Evolutionary conservation across 1,140 invertebrate genomes (phyloP).

Genomic region (Drosophila repleta): DNA sequence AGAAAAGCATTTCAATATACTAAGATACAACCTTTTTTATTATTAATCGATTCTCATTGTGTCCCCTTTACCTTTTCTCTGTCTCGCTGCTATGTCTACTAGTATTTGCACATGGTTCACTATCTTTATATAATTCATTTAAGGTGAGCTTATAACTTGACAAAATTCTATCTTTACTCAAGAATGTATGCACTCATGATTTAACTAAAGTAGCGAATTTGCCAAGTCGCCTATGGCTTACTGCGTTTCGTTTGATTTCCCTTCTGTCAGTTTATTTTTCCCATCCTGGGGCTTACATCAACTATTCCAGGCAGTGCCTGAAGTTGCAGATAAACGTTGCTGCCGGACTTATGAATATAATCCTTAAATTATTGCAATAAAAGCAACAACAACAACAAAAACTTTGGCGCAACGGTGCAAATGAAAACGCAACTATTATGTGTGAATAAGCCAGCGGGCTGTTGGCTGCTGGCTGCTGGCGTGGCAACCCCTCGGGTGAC

Average conservation of each 20-base stretch:
- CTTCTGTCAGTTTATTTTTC: neutral
- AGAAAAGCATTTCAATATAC: too few relatives aligned
- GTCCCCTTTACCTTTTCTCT: too few relatives aligned
- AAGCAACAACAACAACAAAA: constrained; percentile 63
- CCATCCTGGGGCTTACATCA: constrained; percentile 29
- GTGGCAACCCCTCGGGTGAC: constrained; percentile 10
- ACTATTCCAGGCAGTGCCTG: constrained; percentile 30
- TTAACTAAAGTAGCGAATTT: neutral
- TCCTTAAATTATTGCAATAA: constrained; percentile 78
- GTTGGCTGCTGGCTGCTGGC: neutral
- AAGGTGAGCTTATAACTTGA: too few relatives aligned
- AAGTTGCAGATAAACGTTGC: constrained; percentile 62
- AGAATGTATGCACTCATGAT: neutral
- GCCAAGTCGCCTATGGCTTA: neutral
- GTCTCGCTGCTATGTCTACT: too few relatives aligned
- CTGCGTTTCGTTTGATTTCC: neutral
- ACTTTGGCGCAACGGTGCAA: constrained; percentile 51
- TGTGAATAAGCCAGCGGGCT: constrained; percentile 66
- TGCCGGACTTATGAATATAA: constrained; percentile 77
- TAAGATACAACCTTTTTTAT: too few relatives aligned
- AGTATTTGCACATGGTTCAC: too few relatives aligned
- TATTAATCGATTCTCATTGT: too few relatives aligned
- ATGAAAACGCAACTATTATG: constrained; percentile 68
- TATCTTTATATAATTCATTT: too few relatives aligned
- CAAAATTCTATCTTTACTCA: too few relatives aligned